Conservation (phyloP, 37 sponge, comb jelly and placozoan species). For the Tethya wilhelma region DNA sequence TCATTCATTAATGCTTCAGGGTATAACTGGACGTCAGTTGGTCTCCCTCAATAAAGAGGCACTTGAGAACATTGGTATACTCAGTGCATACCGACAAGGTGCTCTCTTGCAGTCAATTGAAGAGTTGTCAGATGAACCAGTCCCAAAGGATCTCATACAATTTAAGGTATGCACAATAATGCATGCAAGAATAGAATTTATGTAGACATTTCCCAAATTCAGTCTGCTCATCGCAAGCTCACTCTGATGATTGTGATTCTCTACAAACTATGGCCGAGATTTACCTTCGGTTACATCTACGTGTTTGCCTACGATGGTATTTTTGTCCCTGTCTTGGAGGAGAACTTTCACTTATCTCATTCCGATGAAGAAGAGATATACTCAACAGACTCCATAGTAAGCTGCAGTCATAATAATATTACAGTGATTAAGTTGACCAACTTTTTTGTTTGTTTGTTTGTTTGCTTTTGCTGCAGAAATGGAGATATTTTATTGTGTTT, state of each 20-base stretch:
- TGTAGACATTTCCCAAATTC: background rate
- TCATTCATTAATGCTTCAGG: slow-evolving; percentile 3
- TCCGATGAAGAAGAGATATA: background rate
- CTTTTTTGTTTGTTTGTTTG: too few relatives aligned
- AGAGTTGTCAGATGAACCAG: slow-evolving; percentile 17
- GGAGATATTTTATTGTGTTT: slow-evolving; percentile 23
- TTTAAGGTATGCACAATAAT: slow-evolving; percentile 52
- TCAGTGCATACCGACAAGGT: slow-evolving; percentile 2
- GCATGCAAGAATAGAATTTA: background rate
- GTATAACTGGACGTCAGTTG: slow-evolving; percentile 52
- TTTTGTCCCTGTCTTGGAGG: slow-evolving; percentile 46
- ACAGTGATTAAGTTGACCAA: too few relatives aligned
- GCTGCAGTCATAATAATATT: too few relatives aligned
- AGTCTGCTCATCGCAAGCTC: slow-evolving; percentile 56
- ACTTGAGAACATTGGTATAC: slow-evolving; percentile 21
- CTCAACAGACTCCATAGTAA: too few relatives aligned
- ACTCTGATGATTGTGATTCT: slow-evolving; percentile 23
- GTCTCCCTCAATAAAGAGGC: slow-evolving; percentile 19
- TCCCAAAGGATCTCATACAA: slow-evolving; percentile 45
- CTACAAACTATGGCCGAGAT: slow-evolving; percentile 48
- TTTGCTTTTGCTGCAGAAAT: too few relatives aligned
- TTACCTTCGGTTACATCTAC: slow-evolving; percentile 52
- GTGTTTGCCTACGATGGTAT: slow-evolving; percentile 48
- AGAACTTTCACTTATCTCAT: background rate
- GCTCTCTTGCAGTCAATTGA: slow-evolving; percentile 33